Evolutionary conservation across 92 coral and sea anemone species (phyloP), one percentile per base, ranked within the genome.

Genomic region (Phenganax subtilis): DNA sequence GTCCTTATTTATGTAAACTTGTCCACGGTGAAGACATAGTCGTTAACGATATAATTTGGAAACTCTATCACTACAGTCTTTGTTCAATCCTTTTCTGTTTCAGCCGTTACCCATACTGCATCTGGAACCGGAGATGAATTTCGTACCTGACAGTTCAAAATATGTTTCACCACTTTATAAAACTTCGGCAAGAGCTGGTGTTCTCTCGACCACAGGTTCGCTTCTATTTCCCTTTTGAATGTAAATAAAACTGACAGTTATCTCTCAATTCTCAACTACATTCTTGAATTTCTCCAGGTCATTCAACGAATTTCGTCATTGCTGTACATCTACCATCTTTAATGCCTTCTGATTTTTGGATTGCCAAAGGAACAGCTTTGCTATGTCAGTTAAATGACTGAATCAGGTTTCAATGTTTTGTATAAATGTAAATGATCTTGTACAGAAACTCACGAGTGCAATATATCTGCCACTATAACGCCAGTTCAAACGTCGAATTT

Each of bases 61-160:
- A 59, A 59, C 65, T 12, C 3, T 2, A 20, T 1, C n/a, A 7
- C 29, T 0, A 31, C 8, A 37, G 17, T 55, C 64, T 6, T 16
- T 12, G 16, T 20, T 51, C 20, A 12, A 47, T 9, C 58, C 7
- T 55, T 17, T 3, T 72, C 70, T 76, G 47, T 81, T 62, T 1
- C 64, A 96, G 99, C 91, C 93, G 12, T 85, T 93, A 73, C 97
- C 99, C 62, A 96, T 96, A 82, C 74, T 96, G 76, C 99, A 96
- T 81, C 90, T 96, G 99, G 99, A 96, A 51, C 99, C 99, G 12
- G 89, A 91, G 77, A 92, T 96, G 99, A 96, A 96, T 90, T 87
- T 89, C 83, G 86, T 87, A 16, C 97, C 97, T 59, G 99, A 96
- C 63, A 84, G 91, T 25, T 71, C 96, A 15, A 86, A 82, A 64